Evolutionary conservation across 2,113 vertebrate species (phyloP).

Genomic region (Poeciliopsis turrubarensis): DNA sequence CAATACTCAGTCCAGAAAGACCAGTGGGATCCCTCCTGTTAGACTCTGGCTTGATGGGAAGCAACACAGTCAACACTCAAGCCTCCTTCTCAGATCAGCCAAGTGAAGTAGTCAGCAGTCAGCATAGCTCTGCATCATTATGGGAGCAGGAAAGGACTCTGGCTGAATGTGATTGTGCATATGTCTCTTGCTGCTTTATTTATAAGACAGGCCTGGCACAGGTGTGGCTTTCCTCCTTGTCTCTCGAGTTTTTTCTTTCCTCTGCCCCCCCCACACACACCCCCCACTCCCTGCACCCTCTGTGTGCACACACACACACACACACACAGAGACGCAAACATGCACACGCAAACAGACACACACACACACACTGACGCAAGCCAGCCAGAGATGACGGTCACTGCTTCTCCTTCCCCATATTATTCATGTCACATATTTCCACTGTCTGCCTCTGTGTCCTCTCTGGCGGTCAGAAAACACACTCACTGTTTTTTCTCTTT

Average conservation of each 20-base stretch:
- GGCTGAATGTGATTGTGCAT: constrained; percentile 24
- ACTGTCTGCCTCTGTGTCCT: constrained; percentile 69
- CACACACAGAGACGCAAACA: constrained; percentile 52
- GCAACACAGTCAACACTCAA: constrained; percentile 59
- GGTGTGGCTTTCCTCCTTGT: constrained; percentile 63
- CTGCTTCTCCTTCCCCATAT: constrained; percentile 67
- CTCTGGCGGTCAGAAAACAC: constrained; percentile 54
- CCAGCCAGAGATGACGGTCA: constrained; percentile 71
- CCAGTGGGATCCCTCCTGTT: constrained; percentile 58
- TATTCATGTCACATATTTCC: constrained; percentile 81
- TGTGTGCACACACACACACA: constrained; percentile 53
- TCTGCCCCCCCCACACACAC: constrained; percentile 4
- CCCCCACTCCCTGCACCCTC: too few relatives aligned
- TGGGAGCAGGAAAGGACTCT: constrained; percentile 47
- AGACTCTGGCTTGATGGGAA: constrained; percentile 46
- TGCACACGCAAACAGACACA: constrained; percentile 52
- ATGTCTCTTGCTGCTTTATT: constrained; percentile 22
- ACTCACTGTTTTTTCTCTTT: not conserved
- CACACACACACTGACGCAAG: constrained; percentile 75
- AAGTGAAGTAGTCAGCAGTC: constrained; percentile 70
- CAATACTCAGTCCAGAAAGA: constrained; percentile 56
- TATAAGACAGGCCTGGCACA: constrained; percentile 58
- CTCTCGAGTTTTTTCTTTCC: constrained; percentile 41
- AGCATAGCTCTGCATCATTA: constrained; percentile 64
- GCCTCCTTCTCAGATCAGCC: constrained; percentile 58